Evolutionary conservation across 2,113 vertebrate genomes (phyloP).

Genomic region (Calidris pugnax): DNA sequence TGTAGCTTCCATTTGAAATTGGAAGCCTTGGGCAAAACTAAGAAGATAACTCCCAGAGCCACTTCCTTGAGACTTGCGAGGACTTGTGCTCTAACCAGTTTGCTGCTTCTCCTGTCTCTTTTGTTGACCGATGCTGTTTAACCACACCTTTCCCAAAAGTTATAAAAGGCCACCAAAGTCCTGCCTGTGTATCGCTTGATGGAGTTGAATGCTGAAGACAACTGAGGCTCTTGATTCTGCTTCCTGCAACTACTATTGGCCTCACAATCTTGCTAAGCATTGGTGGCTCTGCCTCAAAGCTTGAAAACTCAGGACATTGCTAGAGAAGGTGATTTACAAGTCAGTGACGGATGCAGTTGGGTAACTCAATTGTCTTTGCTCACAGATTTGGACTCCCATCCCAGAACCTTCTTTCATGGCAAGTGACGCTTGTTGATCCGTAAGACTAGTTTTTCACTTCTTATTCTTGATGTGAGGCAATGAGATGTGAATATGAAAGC

Average conservation of each 20-base stretch:
- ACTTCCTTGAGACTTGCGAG: neutral
- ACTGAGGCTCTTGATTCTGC: neutral
- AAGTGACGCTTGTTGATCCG: neutral
- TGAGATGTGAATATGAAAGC: slow-evolving; percentile 56
- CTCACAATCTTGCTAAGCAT: neutral
- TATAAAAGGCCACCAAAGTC: neutral
- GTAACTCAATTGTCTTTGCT: neutral
- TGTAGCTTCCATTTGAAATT: neutral
- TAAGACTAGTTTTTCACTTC: slow-evolving; percentile 25
- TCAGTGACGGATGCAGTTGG: neutral
- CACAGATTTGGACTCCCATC: neutral
- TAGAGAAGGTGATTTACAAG: slow-evolving; percentile 14
- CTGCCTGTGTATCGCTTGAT: neutral
- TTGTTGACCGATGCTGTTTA: neutral
- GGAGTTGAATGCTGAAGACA: neutral
- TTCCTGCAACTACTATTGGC: neutral
- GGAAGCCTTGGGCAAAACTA: neutral
- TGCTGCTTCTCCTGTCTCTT: neutral
- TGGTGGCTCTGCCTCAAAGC: neutral
- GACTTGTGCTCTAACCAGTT: neutral
- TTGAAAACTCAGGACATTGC: neutral
- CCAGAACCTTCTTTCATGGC: neutral
- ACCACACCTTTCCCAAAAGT: neutral
- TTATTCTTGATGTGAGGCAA: slow-evolving; percentile 38
- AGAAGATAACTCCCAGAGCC: neutral